These are phyloP conservation scores for Chloropsis hardwickii DNA, from an alignment of 2,113 vertebrate species.

Conservation along the genomic window DNA sequence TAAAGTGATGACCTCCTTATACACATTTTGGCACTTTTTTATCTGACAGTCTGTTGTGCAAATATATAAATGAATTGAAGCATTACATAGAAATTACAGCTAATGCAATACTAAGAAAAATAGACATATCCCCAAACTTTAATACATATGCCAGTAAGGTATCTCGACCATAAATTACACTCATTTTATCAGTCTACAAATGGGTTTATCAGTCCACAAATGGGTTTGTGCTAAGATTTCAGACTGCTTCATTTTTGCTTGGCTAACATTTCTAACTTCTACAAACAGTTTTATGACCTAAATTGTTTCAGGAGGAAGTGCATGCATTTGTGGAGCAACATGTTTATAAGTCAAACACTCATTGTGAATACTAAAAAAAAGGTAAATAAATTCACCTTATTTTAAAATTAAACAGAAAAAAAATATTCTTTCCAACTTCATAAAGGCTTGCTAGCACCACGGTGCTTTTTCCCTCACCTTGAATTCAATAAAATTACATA, in stretches of 20 bases:
- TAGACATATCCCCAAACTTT: conserved; percentile 61
- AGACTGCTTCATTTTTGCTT: conserved; percentile 44
- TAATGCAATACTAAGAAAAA: conserved; percentile 71
- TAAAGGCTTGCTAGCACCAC: neutral
- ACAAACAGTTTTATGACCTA: conserved; percentile 52
- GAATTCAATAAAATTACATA: neutral
- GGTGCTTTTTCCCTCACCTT: neutral
- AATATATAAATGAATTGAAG: conserved; percentile 75
- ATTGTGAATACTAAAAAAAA: neutral
- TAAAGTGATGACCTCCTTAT: conserved; percentile 68
- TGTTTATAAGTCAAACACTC: neutral
- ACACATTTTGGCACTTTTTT: conserved; percentile 73
- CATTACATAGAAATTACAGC: conserved; percentile 72
- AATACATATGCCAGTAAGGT: conserved; percentile 63
- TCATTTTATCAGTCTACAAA: conserved; percentile 70
- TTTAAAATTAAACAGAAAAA: neutral
- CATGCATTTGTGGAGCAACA: neutral
- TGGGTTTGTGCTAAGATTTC: conserved; percentile 49
- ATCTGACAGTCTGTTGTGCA: conserved; percentile 65
- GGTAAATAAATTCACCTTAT: conserved; percentile 3
- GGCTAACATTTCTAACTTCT: conserved; percentile 39
- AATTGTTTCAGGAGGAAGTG: conserved; percentile 39
- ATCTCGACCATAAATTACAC: conserved; percentile 47
- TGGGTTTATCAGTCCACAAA: conserved; percentile 64
- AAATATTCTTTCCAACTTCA: neutral